Base-by-base conservation (phyloP, 2,888 invertebrate genomes). In the Neuroscelio doddi region DNA sequence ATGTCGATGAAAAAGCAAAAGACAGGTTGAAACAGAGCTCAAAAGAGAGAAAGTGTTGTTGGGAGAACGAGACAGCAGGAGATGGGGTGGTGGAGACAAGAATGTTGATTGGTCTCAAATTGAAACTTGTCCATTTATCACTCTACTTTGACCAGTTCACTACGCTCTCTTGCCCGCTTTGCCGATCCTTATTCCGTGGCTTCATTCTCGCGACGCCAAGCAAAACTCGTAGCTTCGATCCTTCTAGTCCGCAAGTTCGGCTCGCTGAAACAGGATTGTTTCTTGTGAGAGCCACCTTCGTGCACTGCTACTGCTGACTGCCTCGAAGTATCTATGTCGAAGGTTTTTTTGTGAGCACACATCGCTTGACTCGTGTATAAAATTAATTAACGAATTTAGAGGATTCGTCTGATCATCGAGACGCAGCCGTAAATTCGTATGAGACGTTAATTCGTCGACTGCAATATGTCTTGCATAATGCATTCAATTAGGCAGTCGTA, bases 21-120 rank as follows among this genome's bases (percentile, higher is more conserved):
- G 71, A 71, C 64, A 71, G 59, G 59, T 50, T 57, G 51, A 55
- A 47, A 70, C 66, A 69, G 62, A 61, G 17, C 9, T 3, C 21
- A 41, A 55, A 30, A 51, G 53, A 45, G 32, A 16, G 42, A 47
- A 58, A 32, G 47, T 38, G 49, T 47, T 44, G 39, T 7, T 9
- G 41, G 36, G 32, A 3, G 12, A 64, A n/a, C n/a, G n/a, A n/a
- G n/a, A n/a, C n/a, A 65, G 39, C 62, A n/a, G n/a, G 68, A 49
- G 62, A 70, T 69, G 71, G 69, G 42, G 64, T 65, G 68, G 68
- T 72, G 74, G 73, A 70, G 75, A 80, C 79, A 77, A 77, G 80
- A 81, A 81, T 81, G 81, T 81, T 81, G 81, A 81, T 81, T 81
- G 81, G 80, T 74, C 80, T 77, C 77, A 81, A 81, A 81, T 81